Base-by-base conservation (phyloP, 2,888 invertebrate genomes). In the Volucella inflata region DNA sequence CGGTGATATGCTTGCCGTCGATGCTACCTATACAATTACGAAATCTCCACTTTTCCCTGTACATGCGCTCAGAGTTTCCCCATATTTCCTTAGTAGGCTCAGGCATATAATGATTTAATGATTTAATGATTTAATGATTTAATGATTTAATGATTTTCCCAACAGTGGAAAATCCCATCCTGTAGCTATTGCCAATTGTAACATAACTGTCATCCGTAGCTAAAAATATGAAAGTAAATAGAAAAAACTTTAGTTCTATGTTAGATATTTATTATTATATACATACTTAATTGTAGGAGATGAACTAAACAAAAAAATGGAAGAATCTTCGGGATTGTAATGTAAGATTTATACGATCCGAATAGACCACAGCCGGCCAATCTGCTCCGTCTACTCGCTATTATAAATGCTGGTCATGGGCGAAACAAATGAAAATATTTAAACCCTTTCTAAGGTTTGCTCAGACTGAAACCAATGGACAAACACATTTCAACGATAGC, bases 391-490 rank as follows among this genome's bases (percentile, higher is more conserved):
- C 51, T 17, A 75, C 14, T 40, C 60, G 51, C 14, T 57, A 59
- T 57, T 74, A 80, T n/a, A 72, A 80, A 67, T 50, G 17, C n/a
- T 81, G 80, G 80, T 51, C 75, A 57, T 75, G 74, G 75, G 75
- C 68, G 11, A 68, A 81, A 16, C 67, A 81, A 42, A 75, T 74
- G n/a, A n/a, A n/a, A n/a, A n/a, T n/a, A n/a, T n/a, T n/a, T n/a
- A n/a, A n/a, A n/a, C n/a, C n/a, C n/a, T 81, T 62, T 57, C 10
- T 81, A 21, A 75, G 62, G 46, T 75, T 55, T 50, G 16, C 68
- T 21, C 53, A 53, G 8, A 68, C 8, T 12, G 17, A 51, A 38
- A 40, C 62, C 12, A 57, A 57, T 57, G 40, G 38, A 40, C 40
- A 14, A 14, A 12, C n/a, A n/a, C n/a, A n/a, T n/a, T n/a, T n/a